Evolutionary conservation across 2,113 vertebrate species (phyloP), one percentile per base, ranked within the genome.

Genomic region (Peromyscus leucopus): DNA sequence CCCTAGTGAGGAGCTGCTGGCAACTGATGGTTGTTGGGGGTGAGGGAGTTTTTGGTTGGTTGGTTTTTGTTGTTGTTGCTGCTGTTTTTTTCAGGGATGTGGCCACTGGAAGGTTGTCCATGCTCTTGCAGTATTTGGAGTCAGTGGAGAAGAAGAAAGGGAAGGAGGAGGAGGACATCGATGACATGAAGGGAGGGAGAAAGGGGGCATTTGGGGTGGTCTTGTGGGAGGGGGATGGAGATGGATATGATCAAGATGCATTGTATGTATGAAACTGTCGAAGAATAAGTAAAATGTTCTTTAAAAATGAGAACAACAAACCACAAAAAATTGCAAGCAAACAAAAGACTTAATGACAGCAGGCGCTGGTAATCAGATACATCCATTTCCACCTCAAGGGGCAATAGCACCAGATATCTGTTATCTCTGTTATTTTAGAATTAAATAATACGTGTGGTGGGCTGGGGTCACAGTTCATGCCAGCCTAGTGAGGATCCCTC

Each of bases 371-470:
- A 28, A 42, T 36, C 33, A 55, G 61, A 63, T 24, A 31, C 3
- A 3, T 67, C 67, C 79, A 13, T 61, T 63, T 84, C 92, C 48
- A 71, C 36, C 48, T 55, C 26, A 75, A 55, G 46, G 46, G 10
- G 39, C 57, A 55, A 1, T 21, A 46, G 16, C 46, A 61, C 17
- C 51, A 51, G 78, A 69, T 51, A 65, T 22, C 42, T 11, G 97
- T 97, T 98, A 97, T 97, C 97, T 97, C 94, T 98, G 96, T 98
- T 98, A 97, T 97, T 97, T 96, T 97, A 97, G 92, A 97, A 93
- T 91, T 84, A 88, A 86, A 98, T 97, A 96, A 89, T 90, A 94
- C 55, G 86, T 87, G 80, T 96, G 94, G 90, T 91, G 93, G 71
- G 61, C 86, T 59, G 15, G 89, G 51, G n/a, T 93, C 94, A 86